These are phyloP conservation scores for Samia ricini DNA, from an alignment of 1,140 invertebrate species.

Conservation along the genomic window DNA sequence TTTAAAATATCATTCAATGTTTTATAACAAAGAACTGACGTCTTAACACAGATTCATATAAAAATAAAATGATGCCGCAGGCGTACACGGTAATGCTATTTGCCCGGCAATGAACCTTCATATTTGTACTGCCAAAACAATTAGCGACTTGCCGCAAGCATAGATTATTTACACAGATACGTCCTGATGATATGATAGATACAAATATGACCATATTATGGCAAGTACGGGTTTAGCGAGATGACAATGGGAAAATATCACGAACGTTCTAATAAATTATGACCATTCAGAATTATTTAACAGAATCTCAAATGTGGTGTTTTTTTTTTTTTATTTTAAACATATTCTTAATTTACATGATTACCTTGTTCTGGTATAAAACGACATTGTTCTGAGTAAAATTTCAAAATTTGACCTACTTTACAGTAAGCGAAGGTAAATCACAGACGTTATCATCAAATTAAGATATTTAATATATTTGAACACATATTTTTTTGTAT, in stretches of 20 bases:
- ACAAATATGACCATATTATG: slow-evolving; percentile 1
- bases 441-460: background rate
- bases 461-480: background rate
- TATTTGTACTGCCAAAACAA: slow-evolving; percentile 65
- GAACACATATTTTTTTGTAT: background rate
- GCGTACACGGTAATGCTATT: slow-evolving; percentile 40
- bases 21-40: background rate
- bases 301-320: background rate
- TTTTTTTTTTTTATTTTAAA: background rate
- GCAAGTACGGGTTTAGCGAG: background rate
- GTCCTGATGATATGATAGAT: slow-evolving; percentile 15
- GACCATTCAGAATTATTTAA: background rate
- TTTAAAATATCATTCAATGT: background rate
- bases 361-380: slow-evolving; percentile 16
- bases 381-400: slow-evolving; percentile 17
- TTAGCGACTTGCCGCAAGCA: slow-evolving; percentile 53
- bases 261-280: background rate
- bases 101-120: slow-evolving; percentile 67
- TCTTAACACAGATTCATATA: background rate
- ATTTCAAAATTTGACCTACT: slow-evolving; percentile 16
- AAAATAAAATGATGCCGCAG: slow-evolving; percentile 18
- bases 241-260: slow-evolving; percentile 6
- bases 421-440: slow-evolving; percentile 6
- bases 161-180: slow-evolving; percentile 38
- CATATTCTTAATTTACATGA: slow-evolving; percentile 14